phyloP scores from a whole-genome alignment of 2,888 invertebrate species.

The Carabus problematicus region DNA sequence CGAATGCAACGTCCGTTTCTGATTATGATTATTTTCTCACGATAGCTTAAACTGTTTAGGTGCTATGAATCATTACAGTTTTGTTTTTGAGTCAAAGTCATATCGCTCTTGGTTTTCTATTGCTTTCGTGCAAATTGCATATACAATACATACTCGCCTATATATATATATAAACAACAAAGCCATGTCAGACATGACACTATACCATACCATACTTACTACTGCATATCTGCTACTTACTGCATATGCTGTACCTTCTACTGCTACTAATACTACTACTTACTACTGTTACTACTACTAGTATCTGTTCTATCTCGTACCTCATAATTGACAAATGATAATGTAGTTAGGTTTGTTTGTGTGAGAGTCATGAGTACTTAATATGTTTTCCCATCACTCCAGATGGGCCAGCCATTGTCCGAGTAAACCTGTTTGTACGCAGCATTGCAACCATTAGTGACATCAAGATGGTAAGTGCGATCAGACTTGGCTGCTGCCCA shows the following conservation, averaged over 20 bases:
- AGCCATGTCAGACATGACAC: conserved; percentile 23
- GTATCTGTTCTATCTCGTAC: no score
- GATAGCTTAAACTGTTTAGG: conserved; percentile 33
- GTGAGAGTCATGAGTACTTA: conserved; percentile 35
- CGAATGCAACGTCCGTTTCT: conserved; percentile 23
- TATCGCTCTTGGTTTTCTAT: conserved; percentile 41
- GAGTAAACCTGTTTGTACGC: conserved; percentile 97
- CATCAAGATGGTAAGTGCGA: conserved; percentile 96
- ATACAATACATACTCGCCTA: conserved; percentile 5
- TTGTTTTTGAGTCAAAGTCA: conserved; percentile 41
- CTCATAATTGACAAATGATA: neutral
- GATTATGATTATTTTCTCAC: conserved; percentile 29
- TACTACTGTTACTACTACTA: no score
- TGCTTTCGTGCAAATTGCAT: conserved; percentile 38
- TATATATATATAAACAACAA: neutral
- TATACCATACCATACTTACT: conserved; percentile 10
- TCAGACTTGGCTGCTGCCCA: conserved; percentile 47
- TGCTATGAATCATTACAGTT: conserved; percentile 37
- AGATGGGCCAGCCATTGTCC: conserved; percentile 97
- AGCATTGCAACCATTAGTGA: conserved; percentile 98
- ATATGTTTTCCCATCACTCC: conserved; percentile 57
- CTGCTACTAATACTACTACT: no score
- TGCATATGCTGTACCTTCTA: no score
- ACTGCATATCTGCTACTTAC: no score
- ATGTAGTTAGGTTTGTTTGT: neutral